Evolutionary conservation across 2,888 invertebrate genomes (phyloP).

Genomic region (Baccha elongata): DNA sequence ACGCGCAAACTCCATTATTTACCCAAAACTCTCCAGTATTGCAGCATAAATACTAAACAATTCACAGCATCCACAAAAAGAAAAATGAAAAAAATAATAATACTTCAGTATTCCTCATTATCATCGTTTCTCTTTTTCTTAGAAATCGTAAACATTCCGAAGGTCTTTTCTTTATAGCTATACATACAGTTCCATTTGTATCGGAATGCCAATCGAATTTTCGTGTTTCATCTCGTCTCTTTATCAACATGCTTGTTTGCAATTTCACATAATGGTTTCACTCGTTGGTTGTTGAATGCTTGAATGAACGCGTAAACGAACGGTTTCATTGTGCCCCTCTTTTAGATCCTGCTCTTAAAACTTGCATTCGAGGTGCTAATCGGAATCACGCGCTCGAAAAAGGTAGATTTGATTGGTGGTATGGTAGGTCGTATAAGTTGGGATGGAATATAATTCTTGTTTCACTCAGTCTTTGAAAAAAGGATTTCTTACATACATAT

Average conservation of each 20-base stretch:
- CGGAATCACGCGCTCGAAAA: slow-evolving; percentile 58
- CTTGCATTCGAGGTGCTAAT: not conserved
- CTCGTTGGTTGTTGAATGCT: slow-evolving; percentile 47
- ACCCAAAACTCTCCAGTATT: slow-evolving; percentile 4
- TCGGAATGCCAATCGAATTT: slow-evolving; percentile 56
- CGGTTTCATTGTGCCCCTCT: slow-evolving; percentile 17
- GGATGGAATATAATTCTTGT: slow-evolving; percentile 1
- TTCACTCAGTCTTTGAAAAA: slow-evolving; percentile 56
- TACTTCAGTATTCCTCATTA: slow-evolving; percentile 2
- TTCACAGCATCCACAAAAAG: slow-evolving; percentile 35
- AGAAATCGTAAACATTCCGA: slow-evolving; percentile 71
- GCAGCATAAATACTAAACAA: slow-evolving; percentile 11
- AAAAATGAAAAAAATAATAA: not conserved
- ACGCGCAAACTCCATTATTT: slow-evolving; percentile 51
- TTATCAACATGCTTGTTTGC: slow-evolving; percentile 7
- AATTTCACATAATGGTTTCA: slow-evolving; percentile 27
- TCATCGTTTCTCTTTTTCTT: slow-evolving; percentile 51
- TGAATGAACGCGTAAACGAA: slow-evolving; percentile 67
- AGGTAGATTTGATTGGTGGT: slow-evolving; percentile 18
- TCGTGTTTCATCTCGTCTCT: slow-evolving; percentile 31
- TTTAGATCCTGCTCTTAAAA: not conserved
- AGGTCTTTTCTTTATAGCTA: too few relatives aligned
- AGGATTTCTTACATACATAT: slow-evolving; percentile 47
- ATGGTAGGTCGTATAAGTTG: not conserved
- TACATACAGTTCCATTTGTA: slow-evolving; percentile 61